Base-by-base conservation (phyloP, 2,888 invertebrate genomes). In the Cheilosia vernalis region DNA sequence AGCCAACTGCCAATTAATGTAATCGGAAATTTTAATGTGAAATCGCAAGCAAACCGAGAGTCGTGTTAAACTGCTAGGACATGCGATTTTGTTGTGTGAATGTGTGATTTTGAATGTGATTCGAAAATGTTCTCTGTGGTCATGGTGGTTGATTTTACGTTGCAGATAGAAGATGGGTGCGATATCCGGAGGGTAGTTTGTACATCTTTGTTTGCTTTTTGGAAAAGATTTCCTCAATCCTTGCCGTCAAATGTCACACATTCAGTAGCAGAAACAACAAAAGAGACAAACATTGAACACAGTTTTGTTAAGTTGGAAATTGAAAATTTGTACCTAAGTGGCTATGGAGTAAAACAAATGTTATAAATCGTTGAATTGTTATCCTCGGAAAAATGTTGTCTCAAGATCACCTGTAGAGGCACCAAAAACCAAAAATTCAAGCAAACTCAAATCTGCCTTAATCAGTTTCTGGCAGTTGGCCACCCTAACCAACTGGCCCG, bases 1-100 rank as follows among this genome's bases (percentile, higher is more conserved):
- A 69, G 58, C 53, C 79, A 74, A 84, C 84, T 74, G 79, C 74
- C 83, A 84, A 84, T 79, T 79, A 79, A 84, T 74, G 74, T 84
- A 79, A 84, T 79, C 79, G 63, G 73, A n/a, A 49, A 61, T 74
- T 79, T 79, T 60, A 64, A 79, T 79, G 79, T 37, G 53, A 58
- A 60, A 60, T 74, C 78, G 63, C 42, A 53, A 58, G 44, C 70
- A 53, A 17, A 24, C 24, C 21, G n/a, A 44, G 21, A 19, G 21
- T 1, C 49, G 21, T 13, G 53, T 13, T 19, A n/a, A 63, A 56
- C 17, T 17, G 47, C 24, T 24, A 77, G 55, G 61, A 69, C 64
- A 70, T 55, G 66, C 51, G 21, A 51, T 30, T 66, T 49, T 44
- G 33, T 17, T 51, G 19, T 10, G 15, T 51, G 51, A 4, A 24